These are phyloP conservation scores for Neodiprion pinetum DNA, from an alignment of 1,140 invertebrate genomes.

Conservation along the genomic window DNA sequence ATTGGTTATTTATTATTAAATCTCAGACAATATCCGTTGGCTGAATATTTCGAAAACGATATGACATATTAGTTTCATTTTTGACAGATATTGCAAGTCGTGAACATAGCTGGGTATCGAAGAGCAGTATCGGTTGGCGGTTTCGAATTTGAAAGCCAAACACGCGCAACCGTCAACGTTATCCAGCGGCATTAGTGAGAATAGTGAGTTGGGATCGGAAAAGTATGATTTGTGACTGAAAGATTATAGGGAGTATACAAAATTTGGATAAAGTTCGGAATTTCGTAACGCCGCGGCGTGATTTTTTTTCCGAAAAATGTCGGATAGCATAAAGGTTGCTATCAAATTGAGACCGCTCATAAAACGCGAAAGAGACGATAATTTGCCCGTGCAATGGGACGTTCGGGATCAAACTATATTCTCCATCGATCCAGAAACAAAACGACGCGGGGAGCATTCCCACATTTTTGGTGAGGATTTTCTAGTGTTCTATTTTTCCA, in stretches of 20 bases:
- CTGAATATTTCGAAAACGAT: background rate
- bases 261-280: background rate
- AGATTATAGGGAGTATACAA: background rate
- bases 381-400: constrained; percentile 68
- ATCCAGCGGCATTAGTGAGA: background rate
- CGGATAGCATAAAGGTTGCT: constrained; percentile 71
- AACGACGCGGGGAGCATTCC: constrained; percentile 51
- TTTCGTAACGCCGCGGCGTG: background rate
- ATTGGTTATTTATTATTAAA: too few species aligned
- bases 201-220: background rate
- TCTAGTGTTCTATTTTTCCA: constrained; percentile 2
- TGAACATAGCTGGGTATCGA: too few species aligned
- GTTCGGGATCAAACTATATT: constrained; percentile 67
- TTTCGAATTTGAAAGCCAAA: constrained; percentile 1
- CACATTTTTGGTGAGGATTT: constrained; percentile 60
- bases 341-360: constrained; percentile 78
- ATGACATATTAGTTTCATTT: background rate
- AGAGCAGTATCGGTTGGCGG: background rate
- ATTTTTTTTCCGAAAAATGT: constrained; percentile 45
- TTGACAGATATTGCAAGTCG: too few species aligned
- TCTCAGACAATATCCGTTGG: too few species aligned
- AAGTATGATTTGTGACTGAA: background rate
- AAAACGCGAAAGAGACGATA: constrained; percentile 68
- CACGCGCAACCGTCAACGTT: background rate
- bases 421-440: constrained; percentile 60